Base-by-base conservation (phyloP, 2,797 vertebrate genomes). In the Bryconaethiops microstoma region DNA sequence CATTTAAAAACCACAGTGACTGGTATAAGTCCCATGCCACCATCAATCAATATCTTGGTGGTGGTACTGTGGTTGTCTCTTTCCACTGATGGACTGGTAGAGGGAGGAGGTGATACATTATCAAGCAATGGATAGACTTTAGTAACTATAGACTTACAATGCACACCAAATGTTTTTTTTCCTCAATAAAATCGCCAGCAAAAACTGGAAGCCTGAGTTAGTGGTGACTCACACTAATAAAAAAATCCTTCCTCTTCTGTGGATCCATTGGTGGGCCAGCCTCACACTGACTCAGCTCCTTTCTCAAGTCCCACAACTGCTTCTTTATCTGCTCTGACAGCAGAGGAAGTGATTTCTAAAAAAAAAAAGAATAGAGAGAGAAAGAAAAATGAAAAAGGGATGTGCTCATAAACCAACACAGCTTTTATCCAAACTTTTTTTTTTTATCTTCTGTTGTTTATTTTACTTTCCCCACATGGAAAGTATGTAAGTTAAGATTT, bases 301-400 rank as follows among this genome's bases (percentile, higher is more conserved):
- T 82, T 8, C 17, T 76, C 7, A 84, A 12, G 0, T 50, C 19
- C 71, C 72, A 82, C 72, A 79, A 39, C 21, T 54, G 60, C 35
- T 55, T 79, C 68, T 39, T 79, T 6, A 76, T 79, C 67, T 82
- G n/a, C 55, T 76, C 76, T 78, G 73, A 65, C 42, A 84, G 60
- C 52, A 71, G 35, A 52, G 79, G 83, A 54, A 82, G 77, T 1
- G 76, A 82, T 60, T 62, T 84, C 83, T 84, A 17, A 6, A 25
- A 7, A 48, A 80, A 57, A 59, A 2, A 39, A 5, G 16, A 5
- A 21, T 13, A 71, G 71, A 16, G 12, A 8, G 40, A 13, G 21
- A 23, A 42, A 7, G 29, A 4, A 3, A 25, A 29, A 6, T 63
- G 25, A 14, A 1, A 63, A 12, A 13, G 13, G 29, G 8, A n/a